Evolutionary conservation across 2,797 vertebrate species (phyloP).

Genomic region (Threskiornis aethiopicus): DNA sequence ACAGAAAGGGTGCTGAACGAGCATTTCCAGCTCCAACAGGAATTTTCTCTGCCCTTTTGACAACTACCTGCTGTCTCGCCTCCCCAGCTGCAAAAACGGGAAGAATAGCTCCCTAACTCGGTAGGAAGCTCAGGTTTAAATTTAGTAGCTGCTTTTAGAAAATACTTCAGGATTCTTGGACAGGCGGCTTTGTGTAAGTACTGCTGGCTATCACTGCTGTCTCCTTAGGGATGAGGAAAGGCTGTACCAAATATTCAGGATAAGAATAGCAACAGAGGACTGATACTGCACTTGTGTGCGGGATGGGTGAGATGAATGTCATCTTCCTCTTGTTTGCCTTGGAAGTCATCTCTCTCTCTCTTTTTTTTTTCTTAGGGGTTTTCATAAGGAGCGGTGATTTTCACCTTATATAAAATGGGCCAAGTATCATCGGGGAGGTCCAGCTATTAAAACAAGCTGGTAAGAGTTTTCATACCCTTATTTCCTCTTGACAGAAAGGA

Average conservation of each 20-base stretch:
- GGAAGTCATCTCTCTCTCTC: not conserved
- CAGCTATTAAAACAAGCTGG: not conserved
- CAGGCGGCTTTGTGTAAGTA: not conserved
- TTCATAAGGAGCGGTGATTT: not conserved
- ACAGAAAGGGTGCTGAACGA: not conserved
- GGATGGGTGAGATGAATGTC: not conserved
- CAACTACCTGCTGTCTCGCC: not conserved
- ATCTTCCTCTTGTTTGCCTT: not conserved
- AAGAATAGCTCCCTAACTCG: not conserved
- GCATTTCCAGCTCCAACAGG: not conserved
- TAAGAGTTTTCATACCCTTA: not conserved
- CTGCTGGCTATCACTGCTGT: not conserved
- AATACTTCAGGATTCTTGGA: not conserved
- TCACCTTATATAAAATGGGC: not conserved
- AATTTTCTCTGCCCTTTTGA: not conserved
- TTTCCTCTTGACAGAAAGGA: not conserved
- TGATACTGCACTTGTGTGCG: not conserved
- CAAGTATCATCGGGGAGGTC: not conserved
- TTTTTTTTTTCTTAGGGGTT: not conserved
- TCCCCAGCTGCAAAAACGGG: not conserved
- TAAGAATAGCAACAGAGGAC: slow-evolving; percentile 1
- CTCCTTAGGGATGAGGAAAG: not conserved
- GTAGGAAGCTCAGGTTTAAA: not conserved
- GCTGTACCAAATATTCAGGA: not conserved
- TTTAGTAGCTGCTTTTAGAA: slow-evolving; percentile 8